These are phyloP conservation scores for Branchipolynoe longqiensis DNA, from an alignment of 2,888 invertebrate genomes.

Conservation along the genomic window DNA sequence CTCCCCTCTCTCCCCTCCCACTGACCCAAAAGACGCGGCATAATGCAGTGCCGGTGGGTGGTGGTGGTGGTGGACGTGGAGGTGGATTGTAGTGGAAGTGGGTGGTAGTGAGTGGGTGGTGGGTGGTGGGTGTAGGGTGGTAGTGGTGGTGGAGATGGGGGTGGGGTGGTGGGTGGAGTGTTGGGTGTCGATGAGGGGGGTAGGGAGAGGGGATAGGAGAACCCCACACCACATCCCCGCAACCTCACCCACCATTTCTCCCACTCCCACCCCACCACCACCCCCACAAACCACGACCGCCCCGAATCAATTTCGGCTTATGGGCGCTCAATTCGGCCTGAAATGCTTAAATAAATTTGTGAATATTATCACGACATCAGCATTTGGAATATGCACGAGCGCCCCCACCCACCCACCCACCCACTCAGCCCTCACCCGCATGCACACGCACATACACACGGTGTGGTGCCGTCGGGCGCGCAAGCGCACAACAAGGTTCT, in stretches of 20 bases:
- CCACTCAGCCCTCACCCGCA: background rate
- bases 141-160: background rate
- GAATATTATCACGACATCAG: constrained; percentile 57
- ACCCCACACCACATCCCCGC: background rate
- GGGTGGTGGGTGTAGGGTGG: too few relatives aligned
- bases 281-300: background rate
- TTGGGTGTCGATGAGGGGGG: background rate
- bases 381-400: constrained; percentile 25
- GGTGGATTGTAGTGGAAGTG: too few relatives aligned
- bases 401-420: background rate
- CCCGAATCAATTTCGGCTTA: constrained; percentile 49
- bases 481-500: constrained; percentile 12
- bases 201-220: background rate
- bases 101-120: too few relatives aligned
- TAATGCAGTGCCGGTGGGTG: background rate
- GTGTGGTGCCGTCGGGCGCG: background rate
- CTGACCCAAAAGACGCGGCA: background rate
- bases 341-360: constrained; percentile 52
- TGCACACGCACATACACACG: background rate
- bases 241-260: background rate
- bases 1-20: background rate
- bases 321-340: constrained; percentile 48
- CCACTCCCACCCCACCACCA: background rate
- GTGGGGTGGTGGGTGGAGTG: background rate
- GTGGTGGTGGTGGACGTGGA: too few relatives aligned